Evolutionary conservation across 2,888 invertebrate species (phyloP).

Genomic region (Plutella xylostella): DNA sequence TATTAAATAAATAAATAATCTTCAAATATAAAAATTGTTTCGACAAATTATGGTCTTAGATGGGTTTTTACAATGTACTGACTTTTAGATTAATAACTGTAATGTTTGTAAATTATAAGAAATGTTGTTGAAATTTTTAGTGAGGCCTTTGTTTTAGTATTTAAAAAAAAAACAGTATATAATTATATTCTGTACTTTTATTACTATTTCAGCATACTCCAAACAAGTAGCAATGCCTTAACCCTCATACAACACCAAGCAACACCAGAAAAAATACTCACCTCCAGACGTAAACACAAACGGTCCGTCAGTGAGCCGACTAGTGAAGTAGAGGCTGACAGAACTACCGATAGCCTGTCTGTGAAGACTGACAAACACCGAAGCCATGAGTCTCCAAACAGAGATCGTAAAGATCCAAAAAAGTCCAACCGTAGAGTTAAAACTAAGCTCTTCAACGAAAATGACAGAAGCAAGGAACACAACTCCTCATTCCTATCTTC

Average conservation of each 20-base stretch:
- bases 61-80: too few species aligned
- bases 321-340: slow-evolving; percentile 32
- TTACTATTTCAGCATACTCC: slow-evolving; percentile 40
- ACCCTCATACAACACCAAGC: slow-evolving; percentile 42
- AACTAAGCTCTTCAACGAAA: slow-evolving; percentile 51
- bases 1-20: not conserved
- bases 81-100: too few species aligned
- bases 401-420: slow-evolving; percentile 32
- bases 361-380: slow-evolving; percentile 32
- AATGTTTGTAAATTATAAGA: not conserved
- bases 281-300: slow-evolving; percentile 36
- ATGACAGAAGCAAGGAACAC: slow-evolving; percentile 26
- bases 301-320: slow-evolving; percentile 54
- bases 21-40: too few species aligned
- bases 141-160: not conserved
- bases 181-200: not conserved
- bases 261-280: slow-evolving; percentile 49
- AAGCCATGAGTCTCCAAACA: slow-evolving; percentile 48
- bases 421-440: slow-evolving; percentile 41
- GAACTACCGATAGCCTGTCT: slow-evolving; percentile 33
- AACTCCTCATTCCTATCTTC: slow-evolving; percentile 31
- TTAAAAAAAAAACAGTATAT: not conserved
- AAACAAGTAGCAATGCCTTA: slow-evolving; percentile 45
- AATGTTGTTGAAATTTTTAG: not conserved
- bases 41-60: too few species aligned